phyloP scores from a whole-genome alignment of 2,888 invertebrate genomes.

The Dichetophora obliterata region DNA sequence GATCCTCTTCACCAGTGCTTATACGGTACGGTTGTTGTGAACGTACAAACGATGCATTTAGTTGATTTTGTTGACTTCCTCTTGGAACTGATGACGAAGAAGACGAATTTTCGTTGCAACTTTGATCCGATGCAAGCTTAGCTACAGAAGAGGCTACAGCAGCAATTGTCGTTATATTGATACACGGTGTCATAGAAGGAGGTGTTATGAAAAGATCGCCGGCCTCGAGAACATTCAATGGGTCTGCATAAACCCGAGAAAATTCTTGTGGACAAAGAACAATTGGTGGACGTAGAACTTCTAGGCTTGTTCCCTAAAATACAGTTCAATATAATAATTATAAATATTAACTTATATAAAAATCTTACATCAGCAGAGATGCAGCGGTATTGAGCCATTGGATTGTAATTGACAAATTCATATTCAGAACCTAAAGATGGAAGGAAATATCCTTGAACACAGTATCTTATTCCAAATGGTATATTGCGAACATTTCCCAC shows the following conservation, averaged over 20 bases:
- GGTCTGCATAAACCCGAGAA: slow-evolving; percentile 51
- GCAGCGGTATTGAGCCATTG: slow-evolving; percentile 55
- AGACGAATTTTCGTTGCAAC: background rate
- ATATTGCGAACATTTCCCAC: slow-evolving; percentile 50
- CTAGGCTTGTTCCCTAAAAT: slow-evolving; percentile 43
- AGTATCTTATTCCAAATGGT: slow-evolving; percentile 51
- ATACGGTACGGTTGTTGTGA: background rate
- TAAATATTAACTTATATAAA: background rate
- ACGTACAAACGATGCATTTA: background rate
- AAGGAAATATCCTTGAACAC: slow-evolving; percentile 59
- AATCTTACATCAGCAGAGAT: slow-evolving; percentile 50
- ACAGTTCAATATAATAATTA: background rate
- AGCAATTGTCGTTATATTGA: slow-evolving; percentile 52
- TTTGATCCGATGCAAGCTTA: slow-evolving; percentile 34
- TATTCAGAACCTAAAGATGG: slow-evolving; percentile 54
- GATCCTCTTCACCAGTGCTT: background rate
- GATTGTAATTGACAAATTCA: slow-evolving; percentile 58
- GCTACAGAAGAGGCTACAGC: slow-evolving; percentile 43
- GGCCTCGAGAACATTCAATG: slow-evolving; percentile 54
- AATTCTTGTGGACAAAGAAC: slow-evolving; percentile 53
- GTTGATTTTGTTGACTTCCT: background rate
- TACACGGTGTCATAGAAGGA: slow-evolving; percentile 54
- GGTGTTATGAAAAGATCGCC: slow-evolving; percentile 55
- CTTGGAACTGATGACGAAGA: background rate
- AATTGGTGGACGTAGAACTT: slow-evolving; percentile 49